Evolutionary conservation across 1,140 invertebrate genomes (phyloP), one percentile per base, ranked within the genome.

Genomic region (Elymnias hypermnestra): DNA sequence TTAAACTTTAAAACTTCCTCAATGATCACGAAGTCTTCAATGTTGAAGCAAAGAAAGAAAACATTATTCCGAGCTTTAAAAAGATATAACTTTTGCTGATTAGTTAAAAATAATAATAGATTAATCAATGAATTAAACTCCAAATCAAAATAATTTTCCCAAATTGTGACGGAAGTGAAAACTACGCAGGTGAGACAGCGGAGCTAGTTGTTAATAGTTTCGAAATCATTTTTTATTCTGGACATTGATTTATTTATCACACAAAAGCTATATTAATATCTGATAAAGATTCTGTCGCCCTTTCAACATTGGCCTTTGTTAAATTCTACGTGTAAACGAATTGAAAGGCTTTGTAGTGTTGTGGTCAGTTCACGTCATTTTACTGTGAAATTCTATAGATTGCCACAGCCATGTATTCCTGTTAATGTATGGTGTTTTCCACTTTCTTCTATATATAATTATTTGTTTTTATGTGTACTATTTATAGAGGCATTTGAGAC

Each of bases 301-400:
- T 38, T 48, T 36, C 45, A 35, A 26, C 14, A 12, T 38, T 22
- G 33, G 29, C 53, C 41, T 51, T 55, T 55, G 53, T 57, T 49
- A 28, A 37, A 50, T 6, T 21, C 6, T 59, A 47, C 44, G 48
- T 57, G 49, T 53, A 55, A 58, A 62, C 57, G 46, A 57, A 65
- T 47, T 53, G 56, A 62, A 67, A 55, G 72, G 48, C 75, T 76
- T 79, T 79, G 71, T 71, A 49, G 7, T 38, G 42, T 23, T 35
- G 39, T 56, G 67, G 69, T 66, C 56, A 63, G 57, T 55, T 51
- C 56, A 59, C 57, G 67, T 57, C 62, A 61, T 55, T 66, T 61
- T 52, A 63, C 55, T 54, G 47, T 63, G 61, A 62, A 59, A 67
- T 62, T 53, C 61, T 66, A 67, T 67, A 68, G 60, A 56, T 57